Conservation (phyloP, 2,113 vertebrate genomes). For the Tragelaphus strepsiceros region DNA sequence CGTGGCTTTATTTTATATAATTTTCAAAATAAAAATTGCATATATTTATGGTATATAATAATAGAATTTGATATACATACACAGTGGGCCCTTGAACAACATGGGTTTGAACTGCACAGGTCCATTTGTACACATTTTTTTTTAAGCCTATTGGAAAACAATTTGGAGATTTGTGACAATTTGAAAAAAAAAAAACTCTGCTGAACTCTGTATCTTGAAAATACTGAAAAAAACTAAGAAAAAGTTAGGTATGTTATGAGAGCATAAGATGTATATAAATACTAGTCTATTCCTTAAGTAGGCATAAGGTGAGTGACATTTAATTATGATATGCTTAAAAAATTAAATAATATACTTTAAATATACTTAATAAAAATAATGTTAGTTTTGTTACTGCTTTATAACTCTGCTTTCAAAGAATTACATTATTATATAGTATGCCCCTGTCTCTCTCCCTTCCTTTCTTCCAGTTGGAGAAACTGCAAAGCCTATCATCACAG, state of each 20-base stretch:
- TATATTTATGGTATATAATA: background rate
- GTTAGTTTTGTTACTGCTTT: background rate
- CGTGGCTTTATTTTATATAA: background rate
- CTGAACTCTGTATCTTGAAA: background rate
- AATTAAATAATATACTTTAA: background rate
- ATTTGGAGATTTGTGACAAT: background rate
- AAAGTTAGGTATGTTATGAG: background rate
- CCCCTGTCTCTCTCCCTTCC: background rate
- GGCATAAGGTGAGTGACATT: background rate
- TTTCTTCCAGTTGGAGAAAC: background rate
- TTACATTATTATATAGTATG: background rate
- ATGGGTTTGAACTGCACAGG: background rate
- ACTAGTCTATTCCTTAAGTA: no score
- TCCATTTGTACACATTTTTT: background rate
- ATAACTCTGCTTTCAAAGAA: background rate
- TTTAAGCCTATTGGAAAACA: background rate
- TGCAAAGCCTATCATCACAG: background rate
- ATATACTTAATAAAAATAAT: background rate
- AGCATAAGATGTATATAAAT: background rate
- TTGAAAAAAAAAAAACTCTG: background rate
- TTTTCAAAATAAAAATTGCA: background rate
- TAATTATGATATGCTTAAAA: background rate
- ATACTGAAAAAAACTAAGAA: background rate
- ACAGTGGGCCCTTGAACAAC: background rate
- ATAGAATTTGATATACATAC: background rate